Base-by-base conservation (phyloP, 1,140 invertebrate species). In the Drosophila punjabiensis region DNA sequence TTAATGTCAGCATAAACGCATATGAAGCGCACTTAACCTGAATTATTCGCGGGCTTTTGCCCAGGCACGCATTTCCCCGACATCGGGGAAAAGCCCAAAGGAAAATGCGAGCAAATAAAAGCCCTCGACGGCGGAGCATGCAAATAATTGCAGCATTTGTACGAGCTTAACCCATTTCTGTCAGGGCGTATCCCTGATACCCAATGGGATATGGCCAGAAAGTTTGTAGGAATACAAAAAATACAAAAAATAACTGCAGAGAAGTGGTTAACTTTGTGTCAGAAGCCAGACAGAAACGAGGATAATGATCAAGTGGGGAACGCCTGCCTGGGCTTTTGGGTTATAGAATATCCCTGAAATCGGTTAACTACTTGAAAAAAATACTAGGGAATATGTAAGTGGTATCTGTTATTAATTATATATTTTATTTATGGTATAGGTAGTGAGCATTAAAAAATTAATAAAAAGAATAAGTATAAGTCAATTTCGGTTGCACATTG, bases 1-100 rank as follows among this genome's bases (percentile, higher is more conserved):
- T 79, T 90, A 89, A 88, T 90, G 81, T 89, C 84, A 85, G 84
- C 85, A 90, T 81, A 89, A 90, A 85, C 86, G 86, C 85, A 88
- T 81, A 79, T 89, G 81, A 73, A 79, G 75, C 79, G 71, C 73
- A 83, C 85, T 89, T 89, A 89, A 90, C 85, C 85, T 81, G 79
- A 88, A 89, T 89, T 73, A 62, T 68, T 56, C 30, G 69, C 70
- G 82, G 67, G 67, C 58, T 71, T 61, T 66, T 41, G 61, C 71
- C 61, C 77, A 59, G 65, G 70, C 76, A 83, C 75, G 80, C 79
- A 66, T 48, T 69, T 69, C 20, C 71, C 52, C 52, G n/a, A 18
- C 52, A 18, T 50, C 66, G n/a, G 52, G 41, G 30, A 13, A 20
- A 28, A 18, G 47, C 45, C 35, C 28, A 43, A 45, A 45, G 37